Evolutionary conservation across 2,113 vertebrate genomes (phyloP).

Genomic region (Charina bottae): DNA sequence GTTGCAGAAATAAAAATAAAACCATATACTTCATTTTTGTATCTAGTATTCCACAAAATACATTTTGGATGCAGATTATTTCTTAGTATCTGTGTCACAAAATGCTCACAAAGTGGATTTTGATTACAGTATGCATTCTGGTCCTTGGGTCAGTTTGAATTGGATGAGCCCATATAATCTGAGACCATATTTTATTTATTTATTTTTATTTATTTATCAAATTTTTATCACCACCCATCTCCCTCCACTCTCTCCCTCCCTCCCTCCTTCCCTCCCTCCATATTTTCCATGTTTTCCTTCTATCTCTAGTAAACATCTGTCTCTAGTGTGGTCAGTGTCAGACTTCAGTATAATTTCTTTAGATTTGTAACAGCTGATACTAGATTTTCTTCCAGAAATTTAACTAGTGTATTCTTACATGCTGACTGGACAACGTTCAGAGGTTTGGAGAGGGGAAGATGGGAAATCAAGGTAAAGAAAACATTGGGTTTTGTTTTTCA

Average conservation of each 20-base stretch:
- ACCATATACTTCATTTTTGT: neutral
- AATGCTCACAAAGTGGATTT: neutral
- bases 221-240: too few relatives aligned
- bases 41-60: neutral
- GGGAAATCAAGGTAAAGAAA: constrained; percentile 36
- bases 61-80: neutral
- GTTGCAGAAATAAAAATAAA: neutral
- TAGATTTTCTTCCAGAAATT: constrained; percentile 27
- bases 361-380: neutral
- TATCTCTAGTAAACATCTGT: neutral
- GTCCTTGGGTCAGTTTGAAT: neutral
- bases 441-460: neutral
- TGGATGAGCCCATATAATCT: neutral
- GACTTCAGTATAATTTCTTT: neutral
- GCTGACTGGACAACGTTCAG: constrained; percentile 6
- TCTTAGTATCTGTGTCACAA: neutral
- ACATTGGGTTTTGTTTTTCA: constrained; percentile 25
- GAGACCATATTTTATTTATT: neutral
- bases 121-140: neutral
- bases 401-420: neutral
- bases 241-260: too few relatives aligned
- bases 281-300: neutral
- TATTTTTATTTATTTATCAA: too few relatives aligned
- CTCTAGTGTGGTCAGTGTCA: neutral
- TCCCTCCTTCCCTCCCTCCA: too few relatives aligned